A percentile compares a stretch with the other conserved stretches of the same genome.
phyloP scores from a whole-genome alignment of 2,888 invertebrate species.

The Pinctada fucata region DNA sequence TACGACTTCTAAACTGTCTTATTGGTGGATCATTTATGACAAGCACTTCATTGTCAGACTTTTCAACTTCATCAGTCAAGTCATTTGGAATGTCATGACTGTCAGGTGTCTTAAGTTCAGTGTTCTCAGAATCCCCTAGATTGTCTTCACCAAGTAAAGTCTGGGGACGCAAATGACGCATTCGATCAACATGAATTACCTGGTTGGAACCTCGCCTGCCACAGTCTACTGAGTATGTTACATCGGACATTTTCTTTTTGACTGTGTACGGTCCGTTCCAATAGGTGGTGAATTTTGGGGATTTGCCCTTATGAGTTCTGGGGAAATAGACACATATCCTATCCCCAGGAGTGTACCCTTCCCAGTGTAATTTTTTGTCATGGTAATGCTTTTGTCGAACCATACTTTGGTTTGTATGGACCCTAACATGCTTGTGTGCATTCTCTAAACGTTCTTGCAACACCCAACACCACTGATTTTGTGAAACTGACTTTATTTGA shows the following conservation, averaged over 20 bases:
- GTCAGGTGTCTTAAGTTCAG: no score
- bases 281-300: conserved; percentile 6
- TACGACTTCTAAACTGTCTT: no score
- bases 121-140: no score
- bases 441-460: no score
- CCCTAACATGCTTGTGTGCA: no score
- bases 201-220: neutral
- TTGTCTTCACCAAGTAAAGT: neutral
- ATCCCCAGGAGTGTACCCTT: neutral
- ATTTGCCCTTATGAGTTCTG: neutral
- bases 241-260: neutral
- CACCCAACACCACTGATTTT: no score
- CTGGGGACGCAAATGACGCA: conserved; percentile 5
- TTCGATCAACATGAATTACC: conserved; percentile 16
- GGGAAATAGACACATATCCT: conserved; percentile 14
- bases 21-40: no score
- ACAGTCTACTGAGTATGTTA: neutral
- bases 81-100: no score
- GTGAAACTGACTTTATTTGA: no score
- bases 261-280: conserved; percentile 13
- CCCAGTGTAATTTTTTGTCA: conserved; percentile 4
- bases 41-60: no score
- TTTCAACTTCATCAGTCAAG: no score
- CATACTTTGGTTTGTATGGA: neutral
- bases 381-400: conserved; percentile 16